Evolutionary conservation across 2,888 invertebrate species (phyloP).

Genomic region (Drosophila tripunctata): DNA sequence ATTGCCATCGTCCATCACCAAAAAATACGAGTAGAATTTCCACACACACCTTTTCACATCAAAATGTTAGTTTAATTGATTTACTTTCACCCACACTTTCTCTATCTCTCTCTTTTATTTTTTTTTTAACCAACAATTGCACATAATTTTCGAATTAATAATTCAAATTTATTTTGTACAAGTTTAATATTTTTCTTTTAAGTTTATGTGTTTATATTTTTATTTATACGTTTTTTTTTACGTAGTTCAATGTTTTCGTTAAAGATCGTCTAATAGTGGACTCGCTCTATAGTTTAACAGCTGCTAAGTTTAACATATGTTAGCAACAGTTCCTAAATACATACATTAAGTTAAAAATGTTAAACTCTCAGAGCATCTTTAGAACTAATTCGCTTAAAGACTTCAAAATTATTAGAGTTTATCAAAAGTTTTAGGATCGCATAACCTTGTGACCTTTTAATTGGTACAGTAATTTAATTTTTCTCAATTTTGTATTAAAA

Average conservation of each 20-base stretch:
- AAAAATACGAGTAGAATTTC: constrained; percentile 63
- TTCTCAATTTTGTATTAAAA: too few species aligned
- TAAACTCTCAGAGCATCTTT: background rate
- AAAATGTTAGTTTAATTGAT: constrained; percentile 65
- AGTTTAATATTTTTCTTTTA: constrained; percentile 5
- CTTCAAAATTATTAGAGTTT: too few species aligned
- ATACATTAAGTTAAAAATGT: background rate
- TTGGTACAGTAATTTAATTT: too few species aligned
- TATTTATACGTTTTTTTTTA: constrained; percentile 1
- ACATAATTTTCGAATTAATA: constrained; percentile 35
- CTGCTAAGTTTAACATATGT: background rate
- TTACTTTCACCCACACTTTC: constrained; percentile 21
- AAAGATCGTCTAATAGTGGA: constrained; percentile 12
- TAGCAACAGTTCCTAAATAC: background rate
- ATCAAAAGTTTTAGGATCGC: too few species aligned
- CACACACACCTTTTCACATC: constrained; percentile 43
- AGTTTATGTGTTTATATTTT: constrained; percentile 8
- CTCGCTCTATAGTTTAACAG: background rate
- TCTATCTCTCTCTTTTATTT: too few species aligned
- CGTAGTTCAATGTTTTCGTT: constrained; percentile 27
- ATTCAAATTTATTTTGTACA: background rate
- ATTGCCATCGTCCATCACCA: constrained; percentile 54
- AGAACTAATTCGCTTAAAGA: background rate
- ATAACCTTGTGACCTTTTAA: too few species aligned
- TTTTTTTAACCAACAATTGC: constrained; percentile 49